Base-by-base conservation (phyloP, 1,140 invertebrate species). In the Drosophila ogumai region DNA sequence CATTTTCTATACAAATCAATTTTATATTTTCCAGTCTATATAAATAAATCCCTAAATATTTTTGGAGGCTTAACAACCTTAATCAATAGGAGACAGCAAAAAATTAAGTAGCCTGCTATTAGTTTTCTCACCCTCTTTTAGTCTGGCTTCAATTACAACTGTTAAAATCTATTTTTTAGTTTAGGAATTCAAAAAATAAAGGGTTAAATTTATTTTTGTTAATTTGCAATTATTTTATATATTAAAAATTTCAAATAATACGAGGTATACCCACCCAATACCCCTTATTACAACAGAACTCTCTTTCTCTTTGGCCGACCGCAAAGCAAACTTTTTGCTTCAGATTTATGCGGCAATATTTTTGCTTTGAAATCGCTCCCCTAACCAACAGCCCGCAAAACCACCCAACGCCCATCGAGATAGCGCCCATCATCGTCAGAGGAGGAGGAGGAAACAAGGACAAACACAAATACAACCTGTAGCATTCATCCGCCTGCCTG, bases 281-380 rank as follows among this genome's bases (percentile, higher is more conserved):
- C 43, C 46, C 52, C 28, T 6, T 43, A 54, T 15, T 34, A 54
- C 8, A 65, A 13, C 25, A 66, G 25, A 55, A 57, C 56, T 40
- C 59, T 55, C 46, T 10, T 15, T 19, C 64, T 52, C 49, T 63
- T 74, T 15, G 19, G 66, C 63, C 87, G 82, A 82, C 82, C 82
- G 75, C 82, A 86, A 79, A 79, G 61, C 65, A 75, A 86, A 82
- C 69, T 82, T 82, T 78, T 65, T 64, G 72, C 71, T 17, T 58
- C 52, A 75, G 82, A 82, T 86, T 86, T 86, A 87, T 86, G 82
- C 79, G 63, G 79, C 79, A 75, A 86, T 82, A 87, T 86, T 82
- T 87, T 87, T 77, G 65, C 79, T 86, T 87, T 87, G 79, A 86
- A 79, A 86, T 87, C 79, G 68, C 64, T 38, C 19, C 36, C 19